Evolutionary conservation across 2,797 vertebrate species (phyloP), one percentile per base, ranked within the genome.

Genomic region (Notoglanidium macrostoma): DNA sequence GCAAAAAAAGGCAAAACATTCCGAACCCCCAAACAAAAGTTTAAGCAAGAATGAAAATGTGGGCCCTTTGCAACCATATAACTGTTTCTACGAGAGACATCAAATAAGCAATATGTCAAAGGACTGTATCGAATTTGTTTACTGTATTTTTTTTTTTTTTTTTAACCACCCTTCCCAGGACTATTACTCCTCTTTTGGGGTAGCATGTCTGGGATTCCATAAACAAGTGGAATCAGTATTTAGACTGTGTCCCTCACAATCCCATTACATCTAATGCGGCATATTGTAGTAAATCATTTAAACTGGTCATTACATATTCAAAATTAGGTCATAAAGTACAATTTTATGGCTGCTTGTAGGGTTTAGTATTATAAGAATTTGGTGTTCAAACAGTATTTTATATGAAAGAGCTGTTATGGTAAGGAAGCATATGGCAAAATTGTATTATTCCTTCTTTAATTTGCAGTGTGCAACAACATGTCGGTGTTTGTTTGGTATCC

Each of bases 321-420:
- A 44, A 55, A 80, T 80, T 73, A 74, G 86, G 55, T 6, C 14
- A 73, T 54, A 44, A 51, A 74, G 46, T 10, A 10, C 49, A 49
- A 49, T 49, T 7, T 49, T 49, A 49, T 49, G 49, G 49, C 49
- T 49, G 49, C 49, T 49, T 49, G 49, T 49, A 49, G 49, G 49
- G 46, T 68, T 46, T 14, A 26, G 72, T 32, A 46, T 68, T 63
- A 7, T 49, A 11, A 1, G 2, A n/a, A 63, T 54, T 72, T 59
- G 32, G 23, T 73, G n/a, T 73, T 74, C 65, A 63, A 73, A 74
- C 55, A 12, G 10, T 63, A 26, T 76, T 32, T 83, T 72, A 61
- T 87, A 77, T 79, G 76, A 87, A 61, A 1, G 14, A 32, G 40
- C 87, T 12, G 57, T 83, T 83, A 65, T 74, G 55, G 49, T 57